These are phyloP conservation scores for Azorinus chamasolen DNA, from an alignment of 2,888 invertebrate genomes.

Conservation along the genomic window DNA sequence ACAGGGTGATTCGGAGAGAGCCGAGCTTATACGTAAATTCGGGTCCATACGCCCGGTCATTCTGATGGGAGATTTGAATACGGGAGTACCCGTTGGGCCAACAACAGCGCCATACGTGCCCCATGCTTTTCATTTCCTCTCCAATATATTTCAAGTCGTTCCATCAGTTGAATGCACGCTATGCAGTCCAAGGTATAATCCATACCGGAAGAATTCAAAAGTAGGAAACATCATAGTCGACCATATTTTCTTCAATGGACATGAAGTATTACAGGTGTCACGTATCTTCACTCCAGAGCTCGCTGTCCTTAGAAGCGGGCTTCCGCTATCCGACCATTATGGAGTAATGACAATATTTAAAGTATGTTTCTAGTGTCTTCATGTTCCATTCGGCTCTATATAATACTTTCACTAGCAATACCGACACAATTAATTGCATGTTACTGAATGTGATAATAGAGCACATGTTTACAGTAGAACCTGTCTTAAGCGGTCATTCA, in stretches of 20 bases:
- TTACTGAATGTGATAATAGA: too few relatives aligned
- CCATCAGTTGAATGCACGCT: slow-evolving; percentile 33
- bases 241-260: slow-evolving; percentile 46
- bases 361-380: slow-evolving; percentile 1
- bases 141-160: slow-evolving; percentile 19
- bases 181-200: slow-evolving; percentile 35
- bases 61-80: slow-evolving; percentile 47
- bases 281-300: slow-evolving; percentile 31
- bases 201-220: slow-evolving; percentile 8
- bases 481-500: too few relatives aligned
- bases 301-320: slow-evolving; percentile 6
- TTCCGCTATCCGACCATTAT: slow-evolving; percentile 46
- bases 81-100: slow-evolving; percentile 29
- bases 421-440: too few relatives aligned
- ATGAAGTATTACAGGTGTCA: slow-evolving; percentile 9
- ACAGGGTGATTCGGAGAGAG: slow-evolving; percentile 37
- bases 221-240: slow-evolving; percentile 31
- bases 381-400: too few relatives aligned
- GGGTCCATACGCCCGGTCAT: slow-evolving; percentile 11
- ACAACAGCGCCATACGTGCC: slow-evolving; percentile 25
- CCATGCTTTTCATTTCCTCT: slow-evolving; percentile 23
- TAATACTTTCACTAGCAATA: too few relatives aligned
- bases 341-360: slow-evolving; percentile 36
- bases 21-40: slow-evolving; percentile 33
- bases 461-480: too few relatives aligned